Evolutionary conservation across 2,888 invertebrate genomes (phyloP).

Genomic region (Cactoblastis cactorum): DNA sequence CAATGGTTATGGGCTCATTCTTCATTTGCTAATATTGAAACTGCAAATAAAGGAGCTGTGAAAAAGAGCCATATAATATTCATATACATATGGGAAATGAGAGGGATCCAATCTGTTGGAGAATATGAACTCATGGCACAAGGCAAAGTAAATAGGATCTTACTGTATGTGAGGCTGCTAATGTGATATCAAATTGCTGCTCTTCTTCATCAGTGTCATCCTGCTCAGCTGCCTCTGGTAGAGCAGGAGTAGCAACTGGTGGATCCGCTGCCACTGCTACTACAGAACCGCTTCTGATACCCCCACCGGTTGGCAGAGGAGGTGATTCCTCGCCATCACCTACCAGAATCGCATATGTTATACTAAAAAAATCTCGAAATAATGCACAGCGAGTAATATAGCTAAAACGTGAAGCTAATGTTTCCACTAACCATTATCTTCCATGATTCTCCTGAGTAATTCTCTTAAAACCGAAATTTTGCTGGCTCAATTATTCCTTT

Average conservation of each 20-base stretch:
- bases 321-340: not conserved
- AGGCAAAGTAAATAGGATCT: slow-evolving; percentile 22
- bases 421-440: slow-evolving; percentile 39
- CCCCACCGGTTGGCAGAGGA: not conserved
- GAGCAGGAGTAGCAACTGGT: not conserved
- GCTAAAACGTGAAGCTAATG: not conserved
- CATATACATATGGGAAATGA: no score
- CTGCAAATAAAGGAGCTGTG: no score
- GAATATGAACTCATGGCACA: no score
- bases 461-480: slow-evolving; percentile 38
- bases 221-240: slow-evolving; percentile 13
- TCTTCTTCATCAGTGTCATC: slow-evolving; percentile 38
- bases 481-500: slow-evolving; percentile 14
- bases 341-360: not conserved
- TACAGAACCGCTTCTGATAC: not conserved
- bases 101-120: no score
- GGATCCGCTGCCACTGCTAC: not conserved
- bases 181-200: slow-evolving; percentile 56
- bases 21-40: no score
- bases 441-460: slow-evolving; percentile 40
- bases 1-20: no score
- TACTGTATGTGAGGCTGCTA: slow-evolving; percentile 65
- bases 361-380: slow-evolving; percentile 4
- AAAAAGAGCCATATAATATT: no score
- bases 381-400: not conserved